A percentile compares a stretch with the other conserved stretches of the same genome.
phyloP scores from a whole-genome alignment of 2,888 invertebrate genomes.

The Dilophus febrilis region DNA sequence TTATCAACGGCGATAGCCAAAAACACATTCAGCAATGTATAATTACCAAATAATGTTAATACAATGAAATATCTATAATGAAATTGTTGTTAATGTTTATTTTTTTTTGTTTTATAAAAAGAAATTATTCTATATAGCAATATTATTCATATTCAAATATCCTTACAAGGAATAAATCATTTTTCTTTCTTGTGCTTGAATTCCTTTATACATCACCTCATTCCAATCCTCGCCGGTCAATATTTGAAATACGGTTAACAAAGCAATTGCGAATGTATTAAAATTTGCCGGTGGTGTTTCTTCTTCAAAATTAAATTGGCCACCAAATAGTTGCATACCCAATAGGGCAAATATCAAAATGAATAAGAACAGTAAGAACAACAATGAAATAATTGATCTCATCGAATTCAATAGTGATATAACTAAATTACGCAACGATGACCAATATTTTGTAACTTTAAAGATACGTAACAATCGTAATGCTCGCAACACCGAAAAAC shows the following conservation, averaged over 20 bases:
- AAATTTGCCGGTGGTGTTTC: slow-evolving; percentile 96
- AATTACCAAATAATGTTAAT: slow-evolving; percentile 98
- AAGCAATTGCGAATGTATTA: slow-evolving; percentile 97
- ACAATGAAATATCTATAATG: slow-evolving; percentile 69
- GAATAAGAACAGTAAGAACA: slow-evolving; percentile 99
- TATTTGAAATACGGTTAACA: slow-evolving; percentile 99
- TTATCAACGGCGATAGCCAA: slow-evolving; percentile 99
- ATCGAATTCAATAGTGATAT: slow-evolving; percentile 97
- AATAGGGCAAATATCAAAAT: slow-evolving; percentile 98
- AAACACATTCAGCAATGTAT: slow-evolving; percentile 99
- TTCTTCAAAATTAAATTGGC: slow-evolving; percentile 79
- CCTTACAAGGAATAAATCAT: slow-evolving; percentile 87
- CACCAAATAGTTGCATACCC: slow-evolving; percentile 98
- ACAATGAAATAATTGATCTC: slow-evolving; percentile 96
- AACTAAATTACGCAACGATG: slow-evolving; percentile 91
- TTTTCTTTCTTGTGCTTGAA: slow-evolving; percentile 92
- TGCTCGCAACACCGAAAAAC: slow-evolving; percentile 93
- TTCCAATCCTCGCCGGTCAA: slow-evolving; percentile 99
- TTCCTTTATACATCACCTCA: slow-evolving; percentile 99
- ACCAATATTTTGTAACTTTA: slow-evolving; percentile 96
- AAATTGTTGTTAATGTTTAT: not conserved
- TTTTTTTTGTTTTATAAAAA: not conserved
- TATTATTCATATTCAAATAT: no score
- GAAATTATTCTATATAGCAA: no score
- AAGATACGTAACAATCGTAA: slow-evolving; percentile 93